Conservation (phyloP, 2,797 vertebrate genomes). For the Sebastiscus tertius region DNA sequence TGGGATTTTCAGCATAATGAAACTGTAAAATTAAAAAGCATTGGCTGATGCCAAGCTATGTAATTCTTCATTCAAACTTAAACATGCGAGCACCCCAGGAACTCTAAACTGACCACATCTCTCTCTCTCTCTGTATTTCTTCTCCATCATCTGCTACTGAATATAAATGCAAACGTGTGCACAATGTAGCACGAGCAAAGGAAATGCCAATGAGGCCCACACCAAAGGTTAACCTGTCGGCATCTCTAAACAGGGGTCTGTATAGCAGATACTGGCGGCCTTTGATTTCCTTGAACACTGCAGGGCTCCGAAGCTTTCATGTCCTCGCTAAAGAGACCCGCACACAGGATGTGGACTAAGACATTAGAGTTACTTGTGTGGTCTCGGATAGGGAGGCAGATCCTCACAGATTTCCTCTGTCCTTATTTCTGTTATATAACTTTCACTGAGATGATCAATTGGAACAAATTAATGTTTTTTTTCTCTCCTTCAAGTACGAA, state of each 20-base stretch:
- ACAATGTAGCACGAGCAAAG: conserved; percentile 42
- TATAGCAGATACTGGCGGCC: conserved; percentile 57
- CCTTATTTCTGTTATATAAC: conserved; percentile 8
- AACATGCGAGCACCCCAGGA: neutral
- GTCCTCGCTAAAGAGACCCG: conserved; percentile 53
- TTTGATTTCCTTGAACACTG: conserved; percentile 75
- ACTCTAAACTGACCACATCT: neutral
- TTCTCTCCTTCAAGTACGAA: neutral
- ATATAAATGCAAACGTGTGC: conserved; percentile 62
- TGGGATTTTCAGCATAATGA: conserved; percentile 24
- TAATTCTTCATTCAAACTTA: neutral
- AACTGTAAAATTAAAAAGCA: neutral
- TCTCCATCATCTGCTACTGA: conserved; percentile 47
- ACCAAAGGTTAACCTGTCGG: conserved; percentile 82
- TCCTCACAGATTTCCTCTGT: neutral
- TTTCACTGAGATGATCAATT: conserved; percentile 39
- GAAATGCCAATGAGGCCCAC: conserved; percentile 76
- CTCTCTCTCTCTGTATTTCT: conserved; percentile 23
- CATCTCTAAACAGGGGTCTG: conserved; percentile 72
- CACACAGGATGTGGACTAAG: conserved; percentile 33
- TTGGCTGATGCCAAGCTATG: neutral
- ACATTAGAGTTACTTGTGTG: conserved; percentile 29
- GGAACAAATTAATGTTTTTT: conserved; percentile 34
- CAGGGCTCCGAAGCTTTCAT: conserved; percentile 62
- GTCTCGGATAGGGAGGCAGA: neutral